Base-by-base conservation (phyloP, 2,113 vertebrate genomes). In the Sphaerodactylus townsendi region DNA sequence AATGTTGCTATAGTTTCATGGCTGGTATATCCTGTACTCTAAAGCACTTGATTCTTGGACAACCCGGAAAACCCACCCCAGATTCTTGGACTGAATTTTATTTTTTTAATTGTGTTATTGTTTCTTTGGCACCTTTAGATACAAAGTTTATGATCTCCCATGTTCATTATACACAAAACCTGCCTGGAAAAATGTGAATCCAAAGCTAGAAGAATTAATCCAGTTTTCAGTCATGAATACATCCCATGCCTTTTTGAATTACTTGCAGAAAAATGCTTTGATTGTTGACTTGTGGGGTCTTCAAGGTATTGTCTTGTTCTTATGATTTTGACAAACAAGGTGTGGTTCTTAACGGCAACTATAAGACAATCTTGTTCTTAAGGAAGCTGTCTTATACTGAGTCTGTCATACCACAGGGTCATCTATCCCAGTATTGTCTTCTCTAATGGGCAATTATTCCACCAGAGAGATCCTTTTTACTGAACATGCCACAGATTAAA, bases 211-310 rank as follows among this genome's bases (percentile, higher is more conserved):
- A 77, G 96, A 97, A 91, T 93, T 92, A 23, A 41, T 96, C 30
- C 97, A 97, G 25, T 97, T 97, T 77, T 89, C 96, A 68, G 94
- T 96, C 56, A 86, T 96, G 65, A 95, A 91, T 41, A 94, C 94
- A 7, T 97, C 97, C 68, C 95, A 94, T 41, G 90, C 91, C 17
- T 96, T 98, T 85, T 93, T 98, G 39, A 95, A 93, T 84, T 97
- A 98, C 93, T 95, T 98, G 80, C 97, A 98, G 94, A 97, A 96
- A 89, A 97, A 96, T 8, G 97, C 98, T n/a, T 92, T 98, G 35
- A 93, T 98, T 81, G 92, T 98, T 90, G 97, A 98, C 84, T 95
- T 98, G 35, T 98, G 97, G 97, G 98, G 97, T 4, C 96, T 98
- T 74, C 97, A 98, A 96, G 98, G 98, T 98, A 94, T 85, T 25